Evolutionary conservation across 2,113 vertebrate genomes (phyloP), one percentile per base, ranked within the genome.

Genomic region (Aspidoscelis tigris): DNA sequence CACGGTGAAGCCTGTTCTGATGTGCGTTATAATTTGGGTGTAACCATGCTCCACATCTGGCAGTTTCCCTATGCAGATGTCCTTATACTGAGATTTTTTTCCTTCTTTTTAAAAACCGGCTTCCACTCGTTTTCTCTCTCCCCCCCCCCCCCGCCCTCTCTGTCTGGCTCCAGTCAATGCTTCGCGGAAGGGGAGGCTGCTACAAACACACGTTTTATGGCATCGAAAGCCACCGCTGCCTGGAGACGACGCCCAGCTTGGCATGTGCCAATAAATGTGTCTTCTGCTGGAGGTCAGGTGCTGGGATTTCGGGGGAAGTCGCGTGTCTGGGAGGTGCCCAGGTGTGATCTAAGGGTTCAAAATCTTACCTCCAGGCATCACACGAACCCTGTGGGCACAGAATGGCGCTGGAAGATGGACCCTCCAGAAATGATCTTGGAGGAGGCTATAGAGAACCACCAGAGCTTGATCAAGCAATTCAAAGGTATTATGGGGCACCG

Each of bases 201-300:
- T 99, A 99, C 95, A 99, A 99, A 72, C 98, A 99, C 94, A 98
- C 97, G 0, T 99, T 99, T 89, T 99, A 99, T 0, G 98, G 99
- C 2, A 99, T 99, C 0, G 97, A 99, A 94, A 99, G 98, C 77
- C 98, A 99, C 84, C 96, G 97, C 50, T 99, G 98, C 95, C 98
- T 99, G 98, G 99, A 99, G 94, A 96, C 98, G 20, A 99, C 98
- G 0, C 98, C 98, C 0, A 99, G 98, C 91, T 94, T 99, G 82
- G 98, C 98, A 9, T 99, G 98, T 47, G 97, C 98, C 1, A 99
- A 99, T 94, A 99, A 99, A 86, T 99, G 98, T 10, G 97, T 99
- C 84, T 99, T 99, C 93, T 99, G 98, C 92, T 99, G 98, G 99
- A 97, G 99, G 98, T 99, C 87, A 92, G 76, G 18, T 10, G 43